phyloP scores from a whole-genome alignment of 2,888 invertebrate species.

The Pinctada fucata region DNA sequence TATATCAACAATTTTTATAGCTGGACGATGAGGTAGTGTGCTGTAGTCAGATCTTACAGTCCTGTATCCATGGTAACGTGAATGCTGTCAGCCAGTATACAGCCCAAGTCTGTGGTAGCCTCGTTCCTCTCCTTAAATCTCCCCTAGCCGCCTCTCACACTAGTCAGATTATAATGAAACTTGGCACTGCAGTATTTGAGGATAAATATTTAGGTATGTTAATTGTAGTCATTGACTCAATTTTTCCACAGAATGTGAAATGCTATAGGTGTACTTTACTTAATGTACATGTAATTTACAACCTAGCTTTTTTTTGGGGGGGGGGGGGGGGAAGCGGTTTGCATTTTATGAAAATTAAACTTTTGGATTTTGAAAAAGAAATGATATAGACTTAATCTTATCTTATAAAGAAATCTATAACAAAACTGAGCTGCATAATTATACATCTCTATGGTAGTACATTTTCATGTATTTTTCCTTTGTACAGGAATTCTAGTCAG shows the following conservation, averaged over 20 bases:
- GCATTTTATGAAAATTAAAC: no score
- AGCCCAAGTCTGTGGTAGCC: slow-evolving; percentile 80
- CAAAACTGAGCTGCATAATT: no score
- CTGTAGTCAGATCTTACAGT: slow-evolving; percentile 71
- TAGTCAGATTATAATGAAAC: slow-evolving; percentile 81
- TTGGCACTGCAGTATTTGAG: slow-evolving; percentile 82
- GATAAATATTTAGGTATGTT: slow-evolving; percentile 66
- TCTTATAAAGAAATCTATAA: no score
- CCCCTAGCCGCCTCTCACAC: slow-evolving; percentile 87
- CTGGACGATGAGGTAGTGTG: slow-evolving; percentile 68
- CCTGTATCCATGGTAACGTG: slow-evolving; percentile 78
- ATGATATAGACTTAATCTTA: no score
- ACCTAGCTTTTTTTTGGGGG: no score
- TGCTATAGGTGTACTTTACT: no score
- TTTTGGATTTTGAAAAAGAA: no score
- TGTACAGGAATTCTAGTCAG: slow-evolving; percentile 81
- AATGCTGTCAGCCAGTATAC: slow-evolving; percentile 80
- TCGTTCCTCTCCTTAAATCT: slow-evolving; percentile 84
- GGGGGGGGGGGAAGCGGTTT: no score
- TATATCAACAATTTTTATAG: slow-evolving; percentile 55
- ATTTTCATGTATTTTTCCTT: neutral
- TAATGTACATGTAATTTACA: no score
- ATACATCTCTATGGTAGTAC: no score
- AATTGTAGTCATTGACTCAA: no score
- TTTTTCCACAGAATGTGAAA: no score